Evolutionary conservation across 2,888 invertebrate species (phyloP), one percentile per base, ranked within the genome.

Genomic region (Arge pagana): DNA sequence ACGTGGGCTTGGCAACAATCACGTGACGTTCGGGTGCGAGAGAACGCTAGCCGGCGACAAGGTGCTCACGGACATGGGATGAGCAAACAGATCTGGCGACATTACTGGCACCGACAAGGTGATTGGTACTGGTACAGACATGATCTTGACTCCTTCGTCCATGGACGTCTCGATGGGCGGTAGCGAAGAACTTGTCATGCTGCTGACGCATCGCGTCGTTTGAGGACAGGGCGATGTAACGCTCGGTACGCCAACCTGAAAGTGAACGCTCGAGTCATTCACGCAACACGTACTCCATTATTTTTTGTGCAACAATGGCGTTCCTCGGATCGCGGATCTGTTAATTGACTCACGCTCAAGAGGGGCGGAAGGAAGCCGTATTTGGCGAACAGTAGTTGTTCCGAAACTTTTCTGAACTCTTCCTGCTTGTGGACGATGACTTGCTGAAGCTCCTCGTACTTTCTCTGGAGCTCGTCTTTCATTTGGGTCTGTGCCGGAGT

Each of bases 371-470:
- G 62, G 50, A 92, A 81, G 4, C 91, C 91, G 60, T 90, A 87
- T 65, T 89, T 83, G 0, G 92, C 89, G 74, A 93, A 85, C 40
- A 92, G 74, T 48, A 94, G 78, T 68, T 93, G 93, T 69, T 93
- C 92, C n/a, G 92, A 92, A 1, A 94, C 90, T 59, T 87, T 82
- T 35, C 89, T 81, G 59, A 94, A 76, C 73, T 94, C 93, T 66
- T 93, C 92, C 70, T 93, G 93, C 68, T 93, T 93, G 59, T 89
- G 85, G 45, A 88, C 84, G 54, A 94, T 93, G 67, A 91, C 81
- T 66, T 90, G 87, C 71, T 93, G 91, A 54, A 94, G 77, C 69
- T 93, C 89, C 57, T 90, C 90, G 67, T 93, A 93, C 68, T 93
- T 93, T 28, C 88, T 82, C 68, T 92, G 88, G 23, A 76, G 48